Percentiles rank a stretch among this genome's conserved stretches.
phyloP scores from a whole-genome alignment of 2,888 invertebrate genomes.

The Epsilonema sp. region DNA sequence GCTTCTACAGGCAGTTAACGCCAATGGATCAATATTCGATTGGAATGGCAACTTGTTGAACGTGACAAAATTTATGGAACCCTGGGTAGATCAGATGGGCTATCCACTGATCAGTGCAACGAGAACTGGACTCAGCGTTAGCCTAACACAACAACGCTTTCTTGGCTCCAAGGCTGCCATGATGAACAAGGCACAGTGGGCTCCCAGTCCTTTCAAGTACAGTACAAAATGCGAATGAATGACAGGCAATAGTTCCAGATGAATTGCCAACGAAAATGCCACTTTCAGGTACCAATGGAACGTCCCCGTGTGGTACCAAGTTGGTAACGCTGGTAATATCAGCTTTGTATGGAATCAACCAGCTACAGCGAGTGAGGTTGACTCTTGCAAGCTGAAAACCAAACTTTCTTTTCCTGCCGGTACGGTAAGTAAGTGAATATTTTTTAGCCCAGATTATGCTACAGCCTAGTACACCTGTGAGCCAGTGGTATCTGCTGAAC shows the following conservation, averaged over 20 bases:
- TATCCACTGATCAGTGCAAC: conserved; percentile 48
- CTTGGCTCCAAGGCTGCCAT: too few species aligned
- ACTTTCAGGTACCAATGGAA: not conserved
- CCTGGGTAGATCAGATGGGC: conserved; percentile 58
- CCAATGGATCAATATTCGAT: too few species aligned
- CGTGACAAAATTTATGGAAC: conserved; percentile 41
- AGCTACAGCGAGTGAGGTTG: too few species aligned
- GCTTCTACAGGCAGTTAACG: too few species aligned
- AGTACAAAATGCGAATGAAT: too few species aligned
- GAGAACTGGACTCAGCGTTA: not conserved
- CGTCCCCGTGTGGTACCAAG: not conserved
- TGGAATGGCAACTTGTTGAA: conserved; percentile 9
- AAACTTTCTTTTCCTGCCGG: too few species aligned
- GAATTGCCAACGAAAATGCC: not conserved
- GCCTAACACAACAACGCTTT: not conserved
- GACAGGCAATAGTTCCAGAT: conserved; percentile 5
- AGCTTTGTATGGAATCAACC: not conserved
- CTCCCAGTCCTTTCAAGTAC: too few species aligned
- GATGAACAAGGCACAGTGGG: too few species aligned
- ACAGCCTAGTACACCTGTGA: too few species aligned
- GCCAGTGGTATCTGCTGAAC: conserved; percentile 6
- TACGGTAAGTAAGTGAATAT: too few species aligned
- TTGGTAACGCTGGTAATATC: not conserved
- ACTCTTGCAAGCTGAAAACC: too few species aligned
- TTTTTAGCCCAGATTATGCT: too few species aligned